A percentile compares a stretch with the other conserved stretches of the same genome.
Evolutionary conservation across 2,797 vertebrate species (phyloP).

Genomic region (Lithobates sylvaticus): DNA sequence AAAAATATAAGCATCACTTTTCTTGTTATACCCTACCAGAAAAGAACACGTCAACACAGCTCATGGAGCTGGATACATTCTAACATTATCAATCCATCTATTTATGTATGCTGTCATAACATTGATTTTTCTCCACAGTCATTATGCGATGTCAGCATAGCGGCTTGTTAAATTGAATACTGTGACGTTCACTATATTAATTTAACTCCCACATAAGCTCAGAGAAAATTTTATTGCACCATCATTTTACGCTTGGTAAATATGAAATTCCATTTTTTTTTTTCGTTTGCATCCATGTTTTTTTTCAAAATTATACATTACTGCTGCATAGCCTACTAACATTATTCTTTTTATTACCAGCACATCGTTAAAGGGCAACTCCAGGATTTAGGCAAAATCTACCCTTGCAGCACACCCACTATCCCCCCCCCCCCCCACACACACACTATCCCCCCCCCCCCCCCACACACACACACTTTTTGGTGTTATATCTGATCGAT

Average conservation of each 20-base stretch:
- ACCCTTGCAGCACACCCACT: too few relatives aligned
- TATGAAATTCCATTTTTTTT: neutral
- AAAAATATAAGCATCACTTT: neutral
- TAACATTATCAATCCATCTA: conserved; percentile 48
- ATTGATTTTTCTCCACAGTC: conserved; percentile 46
- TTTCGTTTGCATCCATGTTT: neutral
- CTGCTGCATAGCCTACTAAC: neutral
- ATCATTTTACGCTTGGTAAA: neutral
- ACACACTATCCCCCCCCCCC: too few relatives aligned
- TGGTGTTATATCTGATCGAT: too few relatives aligned
- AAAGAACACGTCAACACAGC: conserved; percentile 27
- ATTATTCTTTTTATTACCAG: neutral
- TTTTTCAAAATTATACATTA: neutral
- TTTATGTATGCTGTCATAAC: conserved; percentile 52
- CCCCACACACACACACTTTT: too few relatives aligned
- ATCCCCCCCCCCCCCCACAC: too few relatives aligned
- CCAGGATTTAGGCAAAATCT: too few relatives aligned
- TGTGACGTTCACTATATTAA: conserved; percentile 41
- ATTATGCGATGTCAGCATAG: conserved; percentile 56
- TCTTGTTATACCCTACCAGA: conserved; percentile 23
- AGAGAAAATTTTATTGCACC: conserved; percentile 38
- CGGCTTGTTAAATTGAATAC: conserved; percentile 32
- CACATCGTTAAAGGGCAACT: too few relatives aligned
- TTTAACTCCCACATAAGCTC: conserved; percentile 48
- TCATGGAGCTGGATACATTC: conserved; percentile 11